These are phyloP conservation scores for Holotrichia oblita DNA, from an alignment of 1,140 invertebrate species.

Conservation along the genomic window DNA sequence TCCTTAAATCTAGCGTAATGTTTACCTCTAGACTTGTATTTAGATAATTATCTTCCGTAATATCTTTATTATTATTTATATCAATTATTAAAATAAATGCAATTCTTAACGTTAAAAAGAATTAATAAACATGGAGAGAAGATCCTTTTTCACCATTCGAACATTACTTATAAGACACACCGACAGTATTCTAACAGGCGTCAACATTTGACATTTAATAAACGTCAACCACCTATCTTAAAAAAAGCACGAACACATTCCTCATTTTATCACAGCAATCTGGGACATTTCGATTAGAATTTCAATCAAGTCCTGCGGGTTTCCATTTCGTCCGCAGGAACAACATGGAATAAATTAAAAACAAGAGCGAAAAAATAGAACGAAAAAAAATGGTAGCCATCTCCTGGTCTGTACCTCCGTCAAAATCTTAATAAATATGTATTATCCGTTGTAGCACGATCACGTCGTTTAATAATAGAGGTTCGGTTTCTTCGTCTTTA, in stretches of 20 bases:
- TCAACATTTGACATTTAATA: conserved; percentile 33
- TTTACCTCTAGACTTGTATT: no score
- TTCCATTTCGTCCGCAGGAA: background rate
- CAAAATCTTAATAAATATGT: conserved; percentile 37
- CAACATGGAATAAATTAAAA: conserved; percentile 31
- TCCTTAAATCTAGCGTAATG: background rate
- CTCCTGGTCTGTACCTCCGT: background rate
- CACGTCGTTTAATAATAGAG: conserved; percentile 28
- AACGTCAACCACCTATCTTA: background rate
- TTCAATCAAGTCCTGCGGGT: conserved; percentile 30
- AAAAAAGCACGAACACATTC: conserved; percentile 18
- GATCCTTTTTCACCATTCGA: no score
- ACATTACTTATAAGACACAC: background rate
- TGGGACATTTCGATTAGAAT: conserved; percentile 27
- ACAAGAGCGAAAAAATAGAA: conserved; percentile 26
- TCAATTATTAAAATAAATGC: no score
- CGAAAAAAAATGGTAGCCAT: background rate
- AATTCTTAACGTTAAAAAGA: no score
- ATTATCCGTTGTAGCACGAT: conserved; percentile 10
- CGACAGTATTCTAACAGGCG: background rate
- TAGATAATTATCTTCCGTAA: no score
- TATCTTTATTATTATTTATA: no score
- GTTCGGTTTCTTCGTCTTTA: conserved; percentile 3
- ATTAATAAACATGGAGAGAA: no score
- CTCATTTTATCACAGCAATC: conserved; percentile 5